Percentiles rank a stretch among this genome's conserved stretches.
Evolutionary conservation across 2,888 invertebrate species (phyloP).

Genomic region (Parascotia fuliginaria): DNA sequence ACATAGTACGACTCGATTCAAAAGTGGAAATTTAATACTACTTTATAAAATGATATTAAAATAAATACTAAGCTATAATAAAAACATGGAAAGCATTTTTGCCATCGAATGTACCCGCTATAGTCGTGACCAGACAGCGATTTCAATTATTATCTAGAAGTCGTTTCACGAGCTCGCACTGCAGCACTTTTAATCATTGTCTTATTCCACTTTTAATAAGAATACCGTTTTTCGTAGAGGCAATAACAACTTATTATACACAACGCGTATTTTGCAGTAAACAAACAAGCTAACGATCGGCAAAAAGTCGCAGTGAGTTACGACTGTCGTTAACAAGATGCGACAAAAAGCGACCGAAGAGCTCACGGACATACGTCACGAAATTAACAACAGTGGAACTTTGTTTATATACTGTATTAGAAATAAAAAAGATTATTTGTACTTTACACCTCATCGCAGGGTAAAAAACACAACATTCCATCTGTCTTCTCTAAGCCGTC

Average conservation of each 20-base stretch:
- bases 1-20: no score
- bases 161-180: slow-evolving; percentile 71
- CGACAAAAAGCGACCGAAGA: slow-evolving; percentile 30
- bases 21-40: no score
- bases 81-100: slow-evolving; percentile 42
- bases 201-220: slow-evolving; percentile 66
- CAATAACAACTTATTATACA: slow-evolving; percentile 38
- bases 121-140: slow-evolving; percentile 82
- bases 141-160: slow-evolving; percentile 85
- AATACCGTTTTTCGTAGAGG: slow-evolving; percentile 54
- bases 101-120: slow-evolving; percentile 60
- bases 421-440: slow-evolving; percentile 69
- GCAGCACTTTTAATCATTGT: slow-evolving; percentile 76
- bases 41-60: no score
- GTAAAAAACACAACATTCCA: slow-evolving; percentile 82
- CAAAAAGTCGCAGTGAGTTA: slow-evolving; percentile 34
- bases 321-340: slow-evolving; percentile 32
- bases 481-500: slow-evolving; percentile 82
- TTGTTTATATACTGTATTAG: slow-evolving; percentile 65
- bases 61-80: slow-evolving; percentile 12
- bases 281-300: slow-evolving; percentile 8
- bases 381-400: slow-evolving; percentile 53
- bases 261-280: background rate
- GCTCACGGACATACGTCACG: slow-evolving; percentile 44
- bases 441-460: slow-evolving; percentile 74